Base-by-base conservation (phyloP, 2,888 invertebrate species). In the Aphrophora alni region DNA sequence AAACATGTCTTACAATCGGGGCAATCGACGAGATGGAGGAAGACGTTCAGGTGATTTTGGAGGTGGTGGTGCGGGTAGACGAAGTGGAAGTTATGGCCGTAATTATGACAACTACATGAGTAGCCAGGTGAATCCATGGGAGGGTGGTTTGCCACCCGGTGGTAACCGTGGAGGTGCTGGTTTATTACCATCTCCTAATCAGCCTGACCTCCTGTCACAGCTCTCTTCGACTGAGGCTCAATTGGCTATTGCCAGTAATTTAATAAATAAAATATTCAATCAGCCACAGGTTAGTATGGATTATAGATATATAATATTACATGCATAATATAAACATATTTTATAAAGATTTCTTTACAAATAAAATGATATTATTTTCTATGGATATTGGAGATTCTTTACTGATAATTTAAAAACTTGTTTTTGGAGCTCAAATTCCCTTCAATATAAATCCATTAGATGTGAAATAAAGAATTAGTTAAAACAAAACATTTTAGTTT, bases 171-270 rank as follows among this genome's bases (percentile, higher is more conserved):
- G 78, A 0, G 80, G 80, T 3, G 33, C 21, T 51, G 73, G 38
- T 24, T 28, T 81, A 12, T 78, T 81, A 0, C 51, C 44, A 21
- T 44, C 75, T 24, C 78, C 70, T 27, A 77, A 75, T 21, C 76
- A 80, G n/a, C 38, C 73, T 14, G 78, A 79, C 33, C 69, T 82
- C 0, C 75, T 80, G 7, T 82, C 82, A 12, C 80, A 77, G 75
- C 75, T 80, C 10, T 76, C 82, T 33, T 77, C 82, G 14, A 80
- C 79, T 7, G 81, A 81, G 44, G 81, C 81, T 17, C 81, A 81
- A 38, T 38, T 81, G 21, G 81, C 81, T 7, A 51, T 81, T 70
- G 81, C 81, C 27, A 81, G 77, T 38, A 81, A 81, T 38, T 68
- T 81, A 28, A 77, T 81, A 25, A 81, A 78, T 73, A 81, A 81